These are phyloP conservation scores for Chaitophorus viminalis DNA, from an alignment of 2,888 invertebrate genomes.

Conservation along the genomic window DNA sequence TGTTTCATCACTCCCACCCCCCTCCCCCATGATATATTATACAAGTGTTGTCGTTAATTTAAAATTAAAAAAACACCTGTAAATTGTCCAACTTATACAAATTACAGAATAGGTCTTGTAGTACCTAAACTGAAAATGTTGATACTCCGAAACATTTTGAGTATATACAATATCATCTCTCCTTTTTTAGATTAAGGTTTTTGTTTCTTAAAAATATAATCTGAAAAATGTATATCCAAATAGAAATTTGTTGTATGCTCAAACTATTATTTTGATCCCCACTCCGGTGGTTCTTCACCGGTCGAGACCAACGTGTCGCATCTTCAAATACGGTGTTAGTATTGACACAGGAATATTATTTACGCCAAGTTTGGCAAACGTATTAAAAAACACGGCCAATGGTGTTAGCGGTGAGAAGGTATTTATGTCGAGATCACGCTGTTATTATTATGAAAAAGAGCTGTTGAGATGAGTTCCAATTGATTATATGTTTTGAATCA, in stretches of 20 bases:
- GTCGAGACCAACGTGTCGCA: neutral
- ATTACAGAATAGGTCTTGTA: too few species aligned
- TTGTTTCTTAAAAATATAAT: neutral
- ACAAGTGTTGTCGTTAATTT: too few species aligned
- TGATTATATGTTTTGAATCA: conserved; percentile 5
- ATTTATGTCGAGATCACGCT: conserved; percentile 36
- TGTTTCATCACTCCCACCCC: too few species aligned
- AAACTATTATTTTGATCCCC: neutral
- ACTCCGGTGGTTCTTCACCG: neutral
- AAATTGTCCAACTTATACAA: too few species aligned
- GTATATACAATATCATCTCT: neutral
- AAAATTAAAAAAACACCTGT: too few species aligned
- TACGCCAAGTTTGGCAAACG: conserved; percentile 41
- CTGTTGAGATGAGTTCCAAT: neutral
- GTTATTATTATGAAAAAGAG: neutral
- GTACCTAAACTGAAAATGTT: too few species aligned
- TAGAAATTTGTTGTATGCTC: neutral
- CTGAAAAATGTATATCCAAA: neutral
- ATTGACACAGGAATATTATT: conserved; percentile 39
- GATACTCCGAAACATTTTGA: neutral
- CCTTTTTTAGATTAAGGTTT: neutral
- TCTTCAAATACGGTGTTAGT: conserved; percentile 41
- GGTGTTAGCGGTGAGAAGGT: conserved; percentile 15
- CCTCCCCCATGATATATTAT: too few species aligned
- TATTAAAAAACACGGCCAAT: conserved; percentile 16